phyloP scores from a whole-genome alignment of 2,797 vertebrate species.

The Vireo griseus region DNA sequence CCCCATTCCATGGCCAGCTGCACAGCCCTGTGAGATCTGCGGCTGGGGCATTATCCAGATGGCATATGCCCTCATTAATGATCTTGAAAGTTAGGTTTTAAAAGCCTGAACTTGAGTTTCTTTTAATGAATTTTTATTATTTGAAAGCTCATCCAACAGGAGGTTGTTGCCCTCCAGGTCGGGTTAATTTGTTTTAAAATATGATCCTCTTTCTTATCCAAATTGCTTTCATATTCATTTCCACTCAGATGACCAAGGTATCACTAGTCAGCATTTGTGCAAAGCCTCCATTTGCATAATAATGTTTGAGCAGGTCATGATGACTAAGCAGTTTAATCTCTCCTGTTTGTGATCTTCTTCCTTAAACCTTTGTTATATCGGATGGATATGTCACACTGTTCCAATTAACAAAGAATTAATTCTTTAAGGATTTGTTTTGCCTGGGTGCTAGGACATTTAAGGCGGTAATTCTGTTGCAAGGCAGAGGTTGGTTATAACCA shows the following conservation, averaged over 20 bases:
- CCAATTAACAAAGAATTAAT: neutral
- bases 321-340: constrained; percentile 44
- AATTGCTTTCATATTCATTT: neutral
- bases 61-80: neutral
- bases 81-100: neutral
- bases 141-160: neutral
- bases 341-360: neutral
- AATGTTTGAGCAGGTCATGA: neutral
- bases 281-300: constrained; percentile 17
- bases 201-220: neutral
- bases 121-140: neutral
- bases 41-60: neutral
- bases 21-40: neutral
- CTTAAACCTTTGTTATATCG: neutral
- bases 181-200: neutral
- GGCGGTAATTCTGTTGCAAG: neutral
- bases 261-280: neutral
- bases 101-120: neutral
- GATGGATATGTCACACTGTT: neutral
- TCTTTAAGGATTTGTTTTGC: neutral
- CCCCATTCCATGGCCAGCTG: neutral
- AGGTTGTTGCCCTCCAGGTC: neutral
- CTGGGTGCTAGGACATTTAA: neutral
- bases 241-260: neutral
- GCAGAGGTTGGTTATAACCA: neutral